Evolutionary conservation across 2,888 invertebrate species (phyloP).

Genomic region (Drosophila antonietae): DNA sequence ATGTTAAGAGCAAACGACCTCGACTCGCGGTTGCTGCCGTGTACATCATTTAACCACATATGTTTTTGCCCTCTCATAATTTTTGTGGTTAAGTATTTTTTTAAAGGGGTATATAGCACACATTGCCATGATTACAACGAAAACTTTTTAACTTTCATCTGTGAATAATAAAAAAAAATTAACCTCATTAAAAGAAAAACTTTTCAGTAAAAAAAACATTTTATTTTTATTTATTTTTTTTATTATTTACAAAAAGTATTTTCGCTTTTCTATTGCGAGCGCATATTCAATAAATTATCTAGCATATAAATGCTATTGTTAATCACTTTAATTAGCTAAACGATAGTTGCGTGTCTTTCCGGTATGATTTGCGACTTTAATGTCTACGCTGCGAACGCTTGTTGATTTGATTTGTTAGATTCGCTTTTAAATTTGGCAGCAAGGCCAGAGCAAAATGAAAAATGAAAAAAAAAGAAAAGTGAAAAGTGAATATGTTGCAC

Average conservation of each 20-base stretch:
- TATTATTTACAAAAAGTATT: conserved; percentile 5
- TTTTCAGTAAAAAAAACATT: background rate
- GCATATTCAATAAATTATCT: background rate
- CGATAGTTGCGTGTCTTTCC: conserved; percentile 61
- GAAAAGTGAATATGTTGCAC: conserved; percentile 49
- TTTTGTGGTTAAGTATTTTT: conserved; percentile 9
- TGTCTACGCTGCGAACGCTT: conserved; percentile 31
- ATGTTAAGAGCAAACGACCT: conserved; percentile 33
- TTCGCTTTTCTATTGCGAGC: background rate
- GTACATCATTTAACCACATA: conserved; percentile 45
- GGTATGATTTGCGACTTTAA: conserved; percentile 44
- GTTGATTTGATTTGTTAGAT: conserved; percentile 71
- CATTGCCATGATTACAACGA: background rate
- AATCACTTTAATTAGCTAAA: conserved; percentile 61
- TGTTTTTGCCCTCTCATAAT: conserved; percentile 27
- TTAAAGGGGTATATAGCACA: background rate
- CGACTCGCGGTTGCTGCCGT: conserved; percentile 11
- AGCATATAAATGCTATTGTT: conserved; percentile 23
- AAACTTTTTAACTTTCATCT: conserved; percentile 2
- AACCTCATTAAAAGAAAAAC: background rate
- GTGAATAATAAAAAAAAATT: background rate
- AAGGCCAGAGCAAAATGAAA: conserved; percentile 45
- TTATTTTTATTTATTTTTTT: background rate
- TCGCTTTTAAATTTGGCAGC: conserved; percentile 59
- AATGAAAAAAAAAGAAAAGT: conserved; percentile 19